These are phyloP conservation scores for Clarias magur DNA, from an alignment of 2,113 vertebrate genomes.

Conservation along the genomic window DNA sequence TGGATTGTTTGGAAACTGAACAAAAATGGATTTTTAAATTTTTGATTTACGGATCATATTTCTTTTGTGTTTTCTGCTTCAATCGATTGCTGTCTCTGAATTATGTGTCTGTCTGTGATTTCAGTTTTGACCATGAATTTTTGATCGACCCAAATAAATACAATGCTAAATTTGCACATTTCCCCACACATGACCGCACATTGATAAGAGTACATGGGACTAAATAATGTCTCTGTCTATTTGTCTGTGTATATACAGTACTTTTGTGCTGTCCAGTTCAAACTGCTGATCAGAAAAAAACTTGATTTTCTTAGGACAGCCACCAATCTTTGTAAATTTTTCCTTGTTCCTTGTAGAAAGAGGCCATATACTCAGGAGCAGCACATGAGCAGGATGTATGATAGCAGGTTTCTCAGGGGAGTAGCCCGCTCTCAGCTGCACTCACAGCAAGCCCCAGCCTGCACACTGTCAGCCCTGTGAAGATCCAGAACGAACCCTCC, in stretches of 20 bases:
- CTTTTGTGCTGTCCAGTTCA: neutral
- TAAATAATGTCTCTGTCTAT: no score
- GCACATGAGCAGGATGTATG: conserved; percentile 28
- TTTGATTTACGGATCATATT: neutral
- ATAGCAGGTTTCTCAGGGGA: conserved; percentile 43
- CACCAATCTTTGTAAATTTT: neutral
- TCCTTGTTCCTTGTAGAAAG: neutral
- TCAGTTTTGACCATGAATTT: neutral
- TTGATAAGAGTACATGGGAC: neutral
- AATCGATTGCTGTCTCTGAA: neutral
- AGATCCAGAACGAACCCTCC: neutral
- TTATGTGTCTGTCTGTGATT: neutral
- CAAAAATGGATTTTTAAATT: neutral
- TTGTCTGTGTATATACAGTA: neutral
- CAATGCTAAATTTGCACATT: neutral
- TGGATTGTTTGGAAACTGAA: no score
- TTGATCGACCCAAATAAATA: neutral
- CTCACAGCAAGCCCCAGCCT: neutral
- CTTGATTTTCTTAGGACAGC: neutral
- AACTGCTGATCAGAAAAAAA: neutral
- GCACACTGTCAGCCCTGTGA: neutral
- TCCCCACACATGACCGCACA: neutral
- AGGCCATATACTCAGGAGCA: neutral
- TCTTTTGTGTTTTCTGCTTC: neutral
- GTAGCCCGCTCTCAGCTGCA: conserved; percentile 21